Percentiles rank a stretch among this genome's conserved stretches.
These are phyloP conservation scores for Drosophila punjabiensis DNA, from an alignment of 1,140 invertebrate genomes.

Conservation along the genomic window DNA sequence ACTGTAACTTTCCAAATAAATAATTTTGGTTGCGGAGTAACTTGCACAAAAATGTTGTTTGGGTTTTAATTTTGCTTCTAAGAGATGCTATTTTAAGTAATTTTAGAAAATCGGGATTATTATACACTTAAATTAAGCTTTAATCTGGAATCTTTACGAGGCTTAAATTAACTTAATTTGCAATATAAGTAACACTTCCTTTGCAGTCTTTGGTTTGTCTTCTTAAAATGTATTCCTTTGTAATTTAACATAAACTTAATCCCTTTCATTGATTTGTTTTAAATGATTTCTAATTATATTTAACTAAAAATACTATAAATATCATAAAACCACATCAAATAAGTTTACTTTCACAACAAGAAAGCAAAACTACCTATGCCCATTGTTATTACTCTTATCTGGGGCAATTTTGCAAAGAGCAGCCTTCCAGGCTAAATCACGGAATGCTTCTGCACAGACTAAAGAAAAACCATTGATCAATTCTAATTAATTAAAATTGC, in stretches of 20 bases:
- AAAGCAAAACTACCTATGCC: neutral
- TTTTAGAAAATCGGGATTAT: neutral
- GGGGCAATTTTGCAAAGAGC: neutral
- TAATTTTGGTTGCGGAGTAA: too few relatives aligned
- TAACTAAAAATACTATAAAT: too few relatives aligned
- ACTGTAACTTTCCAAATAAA: neutral
- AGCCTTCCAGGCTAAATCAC: slow-evolving; percentile 14
- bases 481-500: slow-evolving; percentile 23
- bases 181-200: neutral
- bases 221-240: too few relatives aligned
- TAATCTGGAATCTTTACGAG: neutral
- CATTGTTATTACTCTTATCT: neutral
- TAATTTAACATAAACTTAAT: neutral
- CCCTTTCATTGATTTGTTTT: too few relatives aligned
- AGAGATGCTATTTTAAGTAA: neutral
- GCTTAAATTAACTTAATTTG: neutral
- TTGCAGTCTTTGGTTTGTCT: neutral
- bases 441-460: slow-evolving; percentile 2
- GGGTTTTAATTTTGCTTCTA: neutral
- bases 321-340: too few relatives aligned
- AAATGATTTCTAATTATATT: neutral
- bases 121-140: neutral
- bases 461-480: slow-evolving; percentile 24
- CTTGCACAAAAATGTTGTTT: neutral
- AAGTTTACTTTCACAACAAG: neutral